A percentile compares a stretch with the other conserved stretches of the same genome.
These are phyloP conservation scores for Xiphophorus hellerii DNA, from an alignment of 2,113 vertebrate genomes.

Conservation along the genomic window DNA sequence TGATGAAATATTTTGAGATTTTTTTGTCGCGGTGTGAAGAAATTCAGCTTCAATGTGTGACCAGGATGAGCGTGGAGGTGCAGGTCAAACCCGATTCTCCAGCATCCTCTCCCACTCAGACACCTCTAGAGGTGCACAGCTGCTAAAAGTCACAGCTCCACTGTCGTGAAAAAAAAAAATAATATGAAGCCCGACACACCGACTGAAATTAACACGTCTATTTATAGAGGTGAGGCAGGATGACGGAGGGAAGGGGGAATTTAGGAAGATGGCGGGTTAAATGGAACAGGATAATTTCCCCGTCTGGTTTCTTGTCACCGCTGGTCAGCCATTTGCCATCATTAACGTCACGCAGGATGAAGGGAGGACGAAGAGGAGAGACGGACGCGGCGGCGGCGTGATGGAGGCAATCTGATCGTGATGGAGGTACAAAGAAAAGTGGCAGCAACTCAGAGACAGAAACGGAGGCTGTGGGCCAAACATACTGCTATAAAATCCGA, in stretches of 20 bases:
- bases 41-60: constrained; percentile 34
- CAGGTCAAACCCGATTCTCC: not conserved
- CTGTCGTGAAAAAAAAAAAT: constrained; percentile 48
- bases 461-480: constrained; percentile 66
- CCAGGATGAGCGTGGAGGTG: constrained; percentile 4
- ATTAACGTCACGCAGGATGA: constrained; percentile 64
- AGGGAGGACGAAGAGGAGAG: constrained; percentile 16
- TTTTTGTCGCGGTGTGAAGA: not conserved
- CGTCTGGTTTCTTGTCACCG: constrained; percentile 20
- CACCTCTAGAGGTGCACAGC: constrained; percentile 61
- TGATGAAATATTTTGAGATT: no score
- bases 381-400: constrained; percentile 16
- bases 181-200: constrained; percentile 64
- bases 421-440: constrained; percentile 32
- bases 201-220: constrained; percentile 80
- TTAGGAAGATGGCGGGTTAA: constrained; percentile 40
- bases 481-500: constrained; percentile 56
- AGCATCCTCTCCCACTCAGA: constrained; percentile 8
- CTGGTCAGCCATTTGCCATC: constrained; percentile 71
- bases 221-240: constrained; percentile 71
- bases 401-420: constrained; percentile 48
- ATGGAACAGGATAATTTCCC: constrained; percentile 54
- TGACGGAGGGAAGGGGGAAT: constrained; percentile 1
- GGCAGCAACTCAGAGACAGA: constrained; percentile 58
- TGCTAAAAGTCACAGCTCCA: constrained; percentile 75